Evolutionary conservation across 2,888 invertebrate species (phyloP), one percentile per base, ranked within the genome.

Genomic region (Hyalella azteca): DNA sequence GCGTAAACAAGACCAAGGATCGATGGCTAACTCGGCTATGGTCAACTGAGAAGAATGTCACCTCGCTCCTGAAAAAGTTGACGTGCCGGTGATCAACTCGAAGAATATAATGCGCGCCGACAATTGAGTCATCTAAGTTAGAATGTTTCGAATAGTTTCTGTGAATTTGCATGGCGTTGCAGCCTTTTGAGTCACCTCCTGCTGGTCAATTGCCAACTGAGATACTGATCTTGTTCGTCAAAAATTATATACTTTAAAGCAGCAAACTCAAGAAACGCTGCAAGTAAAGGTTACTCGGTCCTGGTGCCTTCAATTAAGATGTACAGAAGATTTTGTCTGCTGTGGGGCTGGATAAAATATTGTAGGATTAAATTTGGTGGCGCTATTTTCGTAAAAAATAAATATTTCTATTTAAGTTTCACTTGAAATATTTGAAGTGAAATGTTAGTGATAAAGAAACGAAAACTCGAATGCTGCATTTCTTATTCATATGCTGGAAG

Each of bases 21-120:
- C 32, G 36, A 19, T 66, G 66, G 32, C 66, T 36, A 66, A 36
- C 36, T 66, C 66, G n/a, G n/a, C n/a, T n/a, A n/a, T 66, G 66
- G 36, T 36, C 66, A 66, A 36, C 66, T 66, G 66, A 66, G 66
- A 66, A 66, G 66, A 66, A 66, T 66, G 66, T 66, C 66, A 66
- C 66, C 66, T 66, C 29, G 4, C 66, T 29, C 19, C 66, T 36
- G 66, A 66, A 66, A 66, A 66, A 66, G 36, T 66, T 66, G 66
- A 66, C 66, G 36, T 66, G 66, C 19, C 36, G 66, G 66, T 66
- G 66, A 66, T 66, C 66, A 66, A 36, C 66, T 66, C 66, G 19
- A 9, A n/a, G 36, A 36, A 36, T 36, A 66, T 66, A 66, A 66
- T 66, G 66, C 66, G 36, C 66, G 19, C 36, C 32, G 66, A 66